Evolutionary conservation across 2,888 invertebrate species (phyloP), one percentile per base, ranked within the genome.

Genomic region (Macaria liturata): DNA sequence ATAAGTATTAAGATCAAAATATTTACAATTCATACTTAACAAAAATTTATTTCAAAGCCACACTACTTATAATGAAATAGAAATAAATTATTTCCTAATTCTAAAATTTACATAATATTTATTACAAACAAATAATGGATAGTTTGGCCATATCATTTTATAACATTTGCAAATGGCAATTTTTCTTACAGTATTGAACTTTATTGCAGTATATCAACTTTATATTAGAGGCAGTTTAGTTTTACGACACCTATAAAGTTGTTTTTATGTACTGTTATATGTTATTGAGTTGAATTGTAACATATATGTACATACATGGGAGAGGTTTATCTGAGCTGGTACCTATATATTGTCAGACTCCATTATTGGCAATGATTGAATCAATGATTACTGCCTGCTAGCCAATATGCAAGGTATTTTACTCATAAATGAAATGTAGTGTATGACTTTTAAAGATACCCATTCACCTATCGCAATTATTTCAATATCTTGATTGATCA

Each of bases 111-210:
- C 32, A 52, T 32, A 45, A 42, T 58, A 49, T 47, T 40, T 37
- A 37, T 45, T 42, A 53, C 48, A 42, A 54, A 54, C 46, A 40
- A 34, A 49, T 49, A 54, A 54, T 43, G 50, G 9, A 9, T 46
- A 54, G 20, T 58, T 54, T 54, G 53, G 53, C 58, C 49, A 46
- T 50, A 43, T 34, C 9, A 3, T 30, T 46, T 51, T 47, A 47
- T 50, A 43, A 32, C 43, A 43, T 49, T 44, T 39, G 37, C 39
- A 42, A 42, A 46, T 9, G 6, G 9, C 9, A 31, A 5, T 5
- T 53, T 52, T 57, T 48, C 20, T 39, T 37, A 49, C 49, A 32
- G 30, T 31, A 9, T 51, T 45, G 51, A 37, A 51, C 9, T 51
- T 40, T 49, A 40, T 49, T 49, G 20, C 32, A 6, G 32, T 46